Evolutionary conservation across 1,140 invertebrate genomes (phyloP).

Genomic region (Xylocopa sonorina): DNA sequence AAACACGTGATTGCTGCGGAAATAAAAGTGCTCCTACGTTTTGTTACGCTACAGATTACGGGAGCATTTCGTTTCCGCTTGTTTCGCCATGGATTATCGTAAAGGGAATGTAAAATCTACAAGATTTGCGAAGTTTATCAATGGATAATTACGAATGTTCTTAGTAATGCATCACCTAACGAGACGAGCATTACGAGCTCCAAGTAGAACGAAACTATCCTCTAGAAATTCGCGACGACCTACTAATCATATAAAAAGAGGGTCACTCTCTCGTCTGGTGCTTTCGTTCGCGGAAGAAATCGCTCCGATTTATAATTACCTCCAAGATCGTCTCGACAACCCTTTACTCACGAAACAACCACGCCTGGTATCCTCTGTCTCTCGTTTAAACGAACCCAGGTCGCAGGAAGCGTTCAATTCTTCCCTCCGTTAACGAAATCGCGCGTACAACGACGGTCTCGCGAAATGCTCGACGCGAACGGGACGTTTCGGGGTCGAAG

Average conservation of each 20-base stretch:
- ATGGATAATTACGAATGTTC: too few relatives aligned
- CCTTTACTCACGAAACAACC: not conserved
- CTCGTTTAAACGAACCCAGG: too few relatives aligned
- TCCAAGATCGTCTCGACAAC: not conserved
- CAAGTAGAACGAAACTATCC: not conserved
- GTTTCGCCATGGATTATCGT: not conserved
- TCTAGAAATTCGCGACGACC: not conserved
- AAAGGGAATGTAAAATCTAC: not conserved
- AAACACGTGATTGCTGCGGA: not conserved
- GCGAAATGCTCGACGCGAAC: too few relatives aligned
- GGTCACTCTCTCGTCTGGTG: conserved; percentile 18
- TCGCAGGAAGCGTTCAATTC: too few relatives aligned
- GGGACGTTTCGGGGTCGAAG: not conserved
- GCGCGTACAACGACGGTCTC: too few relatives aligned
- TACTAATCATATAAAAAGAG: not conserved
- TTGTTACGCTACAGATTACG: not conserved
- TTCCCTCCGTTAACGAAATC: not conserved
- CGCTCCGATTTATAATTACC: not conserved
- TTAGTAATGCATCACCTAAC: not conserved
- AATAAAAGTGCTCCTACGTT: not conserved
- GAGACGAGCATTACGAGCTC: not conserved
- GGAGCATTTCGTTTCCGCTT: not conserved
- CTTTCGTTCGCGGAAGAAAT: conserved; percentile 28
- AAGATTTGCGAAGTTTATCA: too few relatives aligned
- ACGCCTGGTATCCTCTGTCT: too few relatives aligned